A percentile compares a stretch with the other conserved stretches of the same genome.
Evolutionary conservation across 2,888 invertebrate genomes (phyloP).

Genomic region (Orthonevra nobilis): DNA sequence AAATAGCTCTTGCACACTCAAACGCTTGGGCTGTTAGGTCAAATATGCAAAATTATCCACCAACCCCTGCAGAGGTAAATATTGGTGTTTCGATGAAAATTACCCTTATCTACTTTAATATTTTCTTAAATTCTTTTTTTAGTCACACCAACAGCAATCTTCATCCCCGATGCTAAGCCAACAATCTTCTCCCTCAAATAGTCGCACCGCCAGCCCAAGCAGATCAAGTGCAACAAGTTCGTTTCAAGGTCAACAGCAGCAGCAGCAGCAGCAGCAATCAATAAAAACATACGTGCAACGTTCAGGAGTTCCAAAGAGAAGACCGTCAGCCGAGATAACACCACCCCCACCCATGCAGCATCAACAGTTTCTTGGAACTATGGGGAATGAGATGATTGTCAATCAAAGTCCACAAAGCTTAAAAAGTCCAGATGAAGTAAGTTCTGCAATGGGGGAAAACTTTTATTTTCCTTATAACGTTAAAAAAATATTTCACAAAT

Average conservation of each 20-base stretch:
- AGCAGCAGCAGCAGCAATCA: constrained; percentile 72
- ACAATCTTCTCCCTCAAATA: constrained; percentile 89
- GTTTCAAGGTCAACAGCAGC: constrained; percentile 73
- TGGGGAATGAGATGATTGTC: constrained; percentile 74
- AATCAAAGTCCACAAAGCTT: constrained; percentile 74
- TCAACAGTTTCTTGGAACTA: constrained; percentile 70
- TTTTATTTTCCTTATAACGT: no score
- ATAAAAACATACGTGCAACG: constrained; percentile 74
- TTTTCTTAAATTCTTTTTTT: not conserved
- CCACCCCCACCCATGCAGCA: constrained; percentile 76
- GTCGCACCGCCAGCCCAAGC: constrained; percentile 86
- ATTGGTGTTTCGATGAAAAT: no score
- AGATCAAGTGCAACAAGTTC: constrained; percentile 74
- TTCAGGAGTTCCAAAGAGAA: constrained; percentile 75
- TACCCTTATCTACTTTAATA: no score
- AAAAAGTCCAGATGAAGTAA: constrained; percentile 78
- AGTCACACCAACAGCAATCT: constrained; percentile 81
- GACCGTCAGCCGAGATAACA: constrained; percentile 79
- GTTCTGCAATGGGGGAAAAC: no score
- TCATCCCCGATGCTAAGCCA: constrained; percentile 87
- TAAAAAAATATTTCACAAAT: no score
- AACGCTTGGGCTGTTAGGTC: constrained; percentile 76
- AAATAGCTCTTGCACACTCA: constrained; percentile 75
- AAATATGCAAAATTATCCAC: constrained; percentile 72
- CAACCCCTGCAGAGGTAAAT: constrained; percentile 72